A percentile compares a stretch with the other conserved stretches of the same genome.
phyloP scores from a whole-genome alignment of 1,140 invertebrate genomes.

The Drosophila murphyi region DNA sequence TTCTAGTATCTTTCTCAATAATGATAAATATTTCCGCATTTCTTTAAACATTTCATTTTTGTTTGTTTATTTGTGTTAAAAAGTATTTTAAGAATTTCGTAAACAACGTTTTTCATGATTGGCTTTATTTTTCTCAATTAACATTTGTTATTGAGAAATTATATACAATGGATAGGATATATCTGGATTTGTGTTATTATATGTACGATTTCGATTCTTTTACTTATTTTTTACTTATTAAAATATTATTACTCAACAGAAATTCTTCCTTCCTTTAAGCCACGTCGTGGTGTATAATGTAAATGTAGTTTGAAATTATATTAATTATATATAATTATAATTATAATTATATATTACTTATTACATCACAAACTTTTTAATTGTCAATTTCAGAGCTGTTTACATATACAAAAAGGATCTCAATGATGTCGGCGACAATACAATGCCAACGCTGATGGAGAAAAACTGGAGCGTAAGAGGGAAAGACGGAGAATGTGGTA shows the following conservation, averaged over 20 bases:
- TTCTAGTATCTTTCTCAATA: not conserved
- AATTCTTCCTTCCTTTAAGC: too few relatives aligned
- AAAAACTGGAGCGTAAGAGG: not conserved
- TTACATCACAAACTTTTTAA: not conserved
- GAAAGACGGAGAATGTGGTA: not conserved
- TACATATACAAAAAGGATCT: not conserved
- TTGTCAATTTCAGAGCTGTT: too few relatives aligned
- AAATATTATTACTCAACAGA: too few relatives aligned
- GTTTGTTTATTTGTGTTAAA: not conserved
- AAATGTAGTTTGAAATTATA: too few relatives aligned
- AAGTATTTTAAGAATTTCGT: constrained; percentile 17
- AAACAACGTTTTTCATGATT: constrained; percentile 3
- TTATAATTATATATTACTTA: not conserved
- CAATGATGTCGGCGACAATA: not conserved
- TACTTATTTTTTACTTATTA: too few relatives aligned
- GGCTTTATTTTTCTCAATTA: constrained; percentile 7
- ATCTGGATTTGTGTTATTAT: too few relatives aligned
- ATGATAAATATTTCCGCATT: not conserved
- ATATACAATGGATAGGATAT: constrained; percentile 1
- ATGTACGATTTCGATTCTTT: too few relatives aligned
- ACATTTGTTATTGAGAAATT: constrained; percentile 8
- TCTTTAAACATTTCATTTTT: not conserved
- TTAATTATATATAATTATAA: too few relatives aligned
- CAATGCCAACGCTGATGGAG: constrained; percentile 6
- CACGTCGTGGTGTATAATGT: too few relatives aligned